Evolutionary conservation across 2,888 invertebrate species (phyloP).

Genomic region (Spodoptera exigua): DNA sequence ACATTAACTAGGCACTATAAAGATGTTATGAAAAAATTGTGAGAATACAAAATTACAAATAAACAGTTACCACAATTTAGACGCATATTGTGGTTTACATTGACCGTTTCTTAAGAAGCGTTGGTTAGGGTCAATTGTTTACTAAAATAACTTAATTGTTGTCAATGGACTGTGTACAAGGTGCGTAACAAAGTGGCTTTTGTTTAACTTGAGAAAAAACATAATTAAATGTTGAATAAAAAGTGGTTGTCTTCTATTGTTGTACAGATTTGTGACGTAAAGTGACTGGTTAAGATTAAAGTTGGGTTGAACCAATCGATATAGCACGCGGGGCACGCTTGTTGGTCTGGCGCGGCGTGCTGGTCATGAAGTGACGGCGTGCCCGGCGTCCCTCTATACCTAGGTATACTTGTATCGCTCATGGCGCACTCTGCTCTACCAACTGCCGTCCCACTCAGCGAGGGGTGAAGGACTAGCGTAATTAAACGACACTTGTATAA

Average conservation of each 20-base stretch:
- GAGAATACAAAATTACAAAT: too few relatives aligned
- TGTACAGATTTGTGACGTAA: conserved; percentile 48
- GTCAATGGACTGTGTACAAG: too few relatives aligned
- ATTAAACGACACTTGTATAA: conserved; percentile 25
- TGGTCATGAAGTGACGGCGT: conserved; percentile 69
- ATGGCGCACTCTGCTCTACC: conserved; percentile 3
- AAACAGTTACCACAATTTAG: too few relatives aligned
- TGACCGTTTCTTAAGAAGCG: too few relatives aligned
- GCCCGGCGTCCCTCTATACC: conserved; percentile 49
- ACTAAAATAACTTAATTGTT: too few relatives aligned
- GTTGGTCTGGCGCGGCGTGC: conserved; percentile 58
- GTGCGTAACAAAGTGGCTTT: too few relatives aligned
- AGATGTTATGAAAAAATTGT: too few relatives aligned
- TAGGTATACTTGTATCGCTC: neutral
- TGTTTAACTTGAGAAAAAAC: conserved; percentile 24
- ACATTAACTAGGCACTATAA: too few relatives aligned
- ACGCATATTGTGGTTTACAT: too few relatives aligned
- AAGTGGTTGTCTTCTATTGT: conserved; percentile 34
- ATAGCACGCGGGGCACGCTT: conserved; percentile 59
- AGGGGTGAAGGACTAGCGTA: conserved; percentile 36
- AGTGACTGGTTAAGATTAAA: conserved; percentile 63
- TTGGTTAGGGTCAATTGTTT: too few relatives aligned
- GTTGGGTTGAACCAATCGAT: conserved; percentile 72
- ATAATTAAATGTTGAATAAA: conserved; percentile 20
- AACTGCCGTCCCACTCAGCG: conserved; percentile 26